A percentile compares a stretch with the other conserved stretches of the same genome.
Evolutionary conservation across 2,113 vertebrate genomes (phyloP).

Genomic region (Maccullochella peelii): DNA sequence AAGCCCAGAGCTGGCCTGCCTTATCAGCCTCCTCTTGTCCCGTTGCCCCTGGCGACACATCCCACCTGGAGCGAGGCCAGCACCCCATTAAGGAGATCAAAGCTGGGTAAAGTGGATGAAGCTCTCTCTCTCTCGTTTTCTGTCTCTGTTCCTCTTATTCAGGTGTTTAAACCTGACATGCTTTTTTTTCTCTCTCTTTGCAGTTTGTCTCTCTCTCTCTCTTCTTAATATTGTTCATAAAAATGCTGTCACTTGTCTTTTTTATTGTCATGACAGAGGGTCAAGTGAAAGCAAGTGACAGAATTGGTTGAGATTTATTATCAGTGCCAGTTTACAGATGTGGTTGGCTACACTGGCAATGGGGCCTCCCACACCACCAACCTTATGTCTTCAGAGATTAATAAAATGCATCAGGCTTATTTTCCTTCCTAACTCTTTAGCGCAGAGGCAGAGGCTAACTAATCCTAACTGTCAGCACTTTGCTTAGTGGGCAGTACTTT

Average conservation of each 20-base stretch:
- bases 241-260: not conserved
- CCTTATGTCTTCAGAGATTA: slow-evolving; percentile 22
- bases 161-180: slow-evolving; percentile 42
- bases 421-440: slow-evolving; percentile 23
- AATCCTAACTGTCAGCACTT: slow-evolving; percentile 58
- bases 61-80: slow-evolving; percentile 74
- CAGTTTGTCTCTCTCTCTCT: not conserved
- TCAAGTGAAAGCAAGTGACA: not conserved
- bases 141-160: slow-evolving; percentile 31
- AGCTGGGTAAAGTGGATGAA: slow-evolving; percentile 68
- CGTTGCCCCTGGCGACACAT: slow-evolving; percentile 74
- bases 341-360: slow-evolving; percentile 13
- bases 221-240: not conserved
- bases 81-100: slow-evolving; percentile 78
- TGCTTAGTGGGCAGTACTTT: not conserved
- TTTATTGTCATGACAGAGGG: not conserved
- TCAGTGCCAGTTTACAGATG: slow-evolving; percentile 42
- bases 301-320: slow-evolving; percentile 28
- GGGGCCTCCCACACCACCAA: slow-evolving; percentile 32
- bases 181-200: slow-evolving; percentile 12
- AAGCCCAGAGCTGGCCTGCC: slow-evolving; percentile 31
- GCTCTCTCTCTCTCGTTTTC: slow-evolving; percentile 13
- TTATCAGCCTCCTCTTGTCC: slow-evolving; percentile 75
- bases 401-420: slow-evolving; percentile 22
- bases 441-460: slow-evolving; percentile 27